Evolutionary conservation across 2,888 invertebrate species (phyloP).

Genomic region (Drosophila recens): DNA sequence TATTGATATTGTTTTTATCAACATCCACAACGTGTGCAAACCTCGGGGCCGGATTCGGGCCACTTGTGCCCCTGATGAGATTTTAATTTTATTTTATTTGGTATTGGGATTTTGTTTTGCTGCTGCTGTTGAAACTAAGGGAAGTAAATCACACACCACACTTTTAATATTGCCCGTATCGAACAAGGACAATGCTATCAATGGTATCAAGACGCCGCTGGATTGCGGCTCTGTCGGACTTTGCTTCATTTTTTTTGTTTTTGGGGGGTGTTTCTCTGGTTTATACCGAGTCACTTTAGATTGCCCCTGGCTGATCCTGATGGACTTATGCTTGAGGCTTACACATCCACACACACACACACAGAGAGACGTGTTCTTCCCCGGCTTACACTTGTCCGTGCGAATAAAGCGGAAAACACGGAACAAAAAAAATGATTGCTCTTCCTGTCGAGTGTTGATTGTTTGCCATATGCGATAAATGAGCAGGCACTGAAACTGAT

Average conservation of each 20-base stretch:
- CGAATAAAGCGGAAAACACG: slow-evolving; percentile 37
- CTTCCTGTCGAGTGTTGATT: slow-evolving; percentile 68
- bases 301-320: slow-evolving; percentile 67
- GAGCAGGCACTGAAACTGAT: slow-evolving; percentile 47
- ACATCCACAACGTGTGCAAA: slow-evolving; percentile 53
- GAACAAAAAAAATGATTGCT: slow-evolving; percentile 56
- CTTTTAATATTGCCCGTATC: slow-evolving; percentile 64
- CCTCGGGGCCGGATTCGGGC: slow-evolving; percentile 33
- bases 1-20: slow-evolving; percentile 81
- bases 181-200: slow-evolving; percentile 52
- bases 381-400: slow-evolving; percentile 77
- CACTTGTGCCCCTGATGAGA: slow-evolving; percentile 80
- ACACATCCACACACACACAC: slow-evolving; percentile 36
- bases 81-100: slow-evolving; percentile 79
- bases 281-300: slow-evolving; percentile 60
- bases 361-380: slow-evolving; percentile 38
- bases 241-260: neutral
- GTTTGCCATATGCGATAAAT: slow-evolving; percentile 79
- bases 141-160: slow-evolving; percentile 77
- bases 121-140: slow-evolving; percentile 41
- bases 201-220: slow-evolving; percentile 47
- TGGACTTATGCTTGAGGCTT: slow-evolving; percentile 66
- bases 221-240: slow-evolving; percentile 31
- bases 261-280: slow-evolving; percentile 42
- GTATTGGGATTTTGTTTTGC: slow-evolving; percentile 63